Conservation (phyloP, 2,888 invertebrate species). For the Epinotia ramella region DNA sequence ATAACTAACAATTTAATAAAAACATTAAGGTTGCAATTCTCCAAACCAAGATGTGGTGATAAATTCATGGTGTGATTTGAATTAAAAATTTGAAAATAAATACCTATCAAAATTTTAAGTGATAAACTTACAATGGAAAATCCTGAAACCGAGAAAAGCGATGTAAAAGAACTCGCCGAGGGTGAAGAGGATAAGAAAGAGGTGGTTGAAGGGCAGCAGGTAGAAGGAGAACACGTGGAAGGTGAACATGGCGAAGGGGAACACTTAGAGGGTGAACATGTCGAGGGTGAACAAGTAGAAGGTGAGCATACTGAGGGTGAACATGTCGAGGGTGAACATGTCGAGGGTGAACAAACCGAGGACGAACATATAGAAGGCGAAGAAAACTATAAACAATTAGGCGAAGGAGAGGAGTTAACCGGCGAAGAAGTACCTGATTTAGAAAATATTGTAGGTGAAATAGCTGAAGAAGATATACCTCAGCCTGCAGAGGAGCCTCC, state of each 20-base stretch:
- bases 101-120: constrained; percentile 16
- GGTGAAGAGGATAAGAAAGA: constrained; percentile 45
- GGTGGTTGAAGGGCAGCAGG: constrained; percentile 45
- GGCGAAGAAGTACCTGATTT: constrained; percentile 53
- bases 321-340: constrained; percentile 30
- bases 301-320: constrained; percentile 34
- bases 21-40: constrained; percentile 64
- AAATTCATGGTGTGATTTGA: constrained; percentile 66
- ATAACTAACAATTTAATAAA: constrained; percentile 72
- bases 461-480: constrained; percentile 51
- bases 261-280: constrained; percentile 23
- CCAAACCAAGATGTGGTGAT: constrained; percentile 67
- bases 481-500: constrained; percentile 52
- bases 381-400: constrained; percentile 48
- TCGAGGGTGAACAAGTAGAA: constrained; percentile 29
- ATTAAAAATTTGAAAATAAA: constrained; percentile 14
- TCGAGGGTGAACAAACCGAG: constrained; percentile 41
- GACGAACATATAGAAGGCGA: constrained; percentile 52
- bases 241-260: constrained; percentile 31
- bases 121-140: constrained; percentile 16
- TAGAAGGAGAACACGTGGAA: constrained; percentile 23
- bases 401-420: constrained; percentile 55
- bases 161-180: constrained; percentile 43
- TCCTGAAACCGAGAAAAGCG: background rate
- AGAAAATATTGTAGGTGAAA: constrained; percentile 52